Percentiles rank a stretch among this genome's conserved stretches.
These are phyloP conservation scores for Salmo trutta DNA, from an alignment of 2,797 vertebrate species.

Conservation along the genomic window DNA sequence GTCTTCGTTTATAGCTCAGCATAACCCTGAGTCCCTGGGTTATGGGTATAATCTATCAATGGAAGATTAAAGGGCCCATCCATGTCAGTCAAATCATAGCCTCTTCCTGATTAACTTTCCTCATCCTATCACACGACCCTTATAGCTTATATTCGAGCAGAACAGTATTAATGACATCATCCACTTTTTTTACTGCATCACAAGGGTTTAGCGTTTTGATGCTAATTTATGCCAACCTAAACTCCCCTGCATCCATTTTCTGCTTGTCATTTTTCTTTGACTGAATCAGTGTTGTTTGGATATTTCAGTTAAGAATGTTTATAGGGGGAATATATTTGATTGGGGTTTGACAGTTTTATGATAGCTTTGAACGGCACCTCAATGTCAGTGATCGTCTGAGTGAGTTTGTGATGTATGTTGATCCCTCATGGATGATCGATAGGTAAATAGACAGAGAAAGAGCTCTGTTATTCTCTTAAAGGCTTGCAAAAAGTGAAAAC, in stretches of 20 bases:
- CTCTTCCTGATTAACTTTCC: slow-evolving; percentile 38
- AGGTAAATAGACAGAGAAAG: not conserved
- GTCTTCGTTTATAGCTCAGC: slow-evolving; percentile 13
- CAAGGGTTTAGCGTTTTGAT: slow-evolving; percentile 24
- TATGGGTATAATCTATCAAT: slow-evolving; percentile 33
- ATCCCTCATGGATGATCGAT: not conserved
- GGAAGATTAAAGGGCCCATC: slow-evolving; percentile 41
- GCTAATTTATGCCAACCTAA: slow-evolving; percentile 48
- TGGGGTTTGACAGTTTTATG: not conserved
- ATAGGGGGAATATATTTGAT: too few relatives aligned
- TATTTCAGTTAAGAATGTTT: not conserved
- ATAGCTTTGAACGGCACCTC: not conserved
- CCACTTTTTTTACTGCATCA: slow-evolving; percentile 23
- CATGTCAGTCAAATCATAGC: slow-evolving; percentile 35
- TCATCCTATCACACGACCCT: slow-evolving; percentile 19
- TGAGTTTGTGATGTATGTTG: not conserved
- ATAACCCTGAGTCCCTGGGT: slow-evolving; percentile 18
- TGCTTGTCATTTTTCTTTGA: slow-evolving; percentile 2
- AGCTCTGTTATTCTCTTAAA: not conserved
- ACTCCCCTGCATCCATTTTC: too few relatives aligned
- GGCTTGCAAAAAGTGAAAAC: not conserved
- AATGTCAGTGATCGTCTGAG: not conserved
- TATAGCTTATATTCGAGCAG: slow-evolving; percentile 30
- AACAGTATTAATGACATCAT: slow-evolving; percentile 42
- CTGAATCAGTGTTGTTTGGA: not conserved